A percentile compares a stretch with the other conserved stretches of the same genome.
Evolutionary conservation across 23 tunicate species (phyloP).

Genomic region (Trididemnum clinides): DNA sequence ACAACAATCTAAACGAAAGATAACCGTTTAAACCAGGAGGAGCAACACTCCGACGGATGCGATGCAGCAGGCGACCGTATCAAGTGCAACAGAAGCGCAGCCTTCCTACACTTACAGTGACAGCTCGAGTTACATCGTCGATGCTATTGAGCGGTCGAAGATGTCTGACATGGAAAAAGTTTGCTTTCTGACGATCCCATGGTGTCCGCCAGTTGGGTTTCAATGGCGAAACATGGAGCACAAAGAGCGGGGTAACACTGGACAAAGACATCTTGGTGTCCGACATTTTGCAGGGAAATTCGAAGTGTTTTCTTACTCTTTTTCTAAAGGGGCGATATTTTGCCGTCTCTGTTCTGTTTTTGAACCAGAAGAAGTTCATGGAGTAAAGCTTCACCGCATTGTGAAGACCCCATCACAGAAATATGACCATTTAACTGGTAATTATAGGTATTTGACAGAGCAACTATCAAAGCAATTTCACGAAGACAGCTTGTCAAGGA

Average conservation of each 20-base stretch:
- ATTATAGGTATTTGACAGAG: too few relatives aligned
- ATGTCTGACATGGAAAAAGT: neutral
- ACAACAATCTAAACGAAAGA: neutral
- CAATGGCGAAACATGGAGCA: neutral
- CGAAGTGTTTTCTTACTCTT: neutral
- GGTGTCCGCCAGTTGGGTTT: neutral
- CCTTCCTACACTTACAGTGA: neutral
- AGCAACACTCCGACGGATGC: neutral
- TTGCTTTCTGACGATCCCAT: neutral
- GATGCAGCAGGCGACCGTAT: neutral
- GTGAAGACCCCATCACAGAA: too few relatives aligned
- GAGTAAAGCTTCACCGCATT: neutral
- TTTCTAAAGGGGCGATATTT: neutral
- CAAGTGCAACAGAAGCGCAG: neutral
- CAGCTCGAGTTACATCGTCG: slow-evolving; percentile 4
- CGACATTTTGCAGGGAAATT: neutral
- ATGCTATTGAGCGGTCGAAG: neutral
- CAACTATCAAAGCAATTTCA: neutral
- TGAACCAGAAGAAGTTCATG: neutral
- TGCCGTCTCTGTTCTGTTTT: neutral
- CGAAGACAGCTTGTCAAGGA: slow-evolving; percentile 11
- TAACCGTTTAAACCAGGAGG: neutral
- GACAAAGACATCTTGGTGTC: neutral
- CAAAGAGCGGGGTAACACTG: neutral
- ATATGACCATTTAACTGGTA: neutral